A percentile compares a stretch with the other conserved stretches of the same genome.
These are phyloP conservation scores for Caloenas nicobarica DNA, from an alignment of 2,113 vertebrate genomes.

Conservation along the genomic window DNA sequence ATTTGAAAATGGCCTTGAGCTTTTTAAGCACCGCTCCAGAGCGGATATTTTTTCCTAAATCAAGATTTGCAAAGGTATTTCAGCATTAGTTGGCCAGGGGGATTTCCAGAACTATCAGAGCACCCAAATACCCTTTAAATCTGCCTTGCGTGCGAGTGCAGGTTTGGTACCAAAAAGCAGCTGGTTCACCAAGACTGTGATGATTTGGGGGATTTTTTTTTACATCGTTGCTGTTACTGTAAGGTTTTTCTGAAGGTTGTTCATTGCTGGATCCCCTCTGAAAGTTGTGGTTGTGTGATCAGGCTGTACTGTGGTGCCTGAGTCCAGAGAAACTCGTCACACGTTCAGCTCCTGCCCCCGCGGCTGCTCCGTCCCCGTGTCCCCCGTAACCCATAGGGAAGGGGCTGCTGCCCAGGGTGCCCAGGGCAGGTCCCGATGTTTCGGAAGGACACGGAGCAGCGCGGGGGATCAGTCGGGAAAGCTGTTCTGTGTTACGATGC, in stretches of 20 bases:
- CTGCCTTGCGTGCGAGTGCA: not conserved
- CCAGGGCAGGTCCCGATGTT: not conserved
- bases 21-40: not conserved
- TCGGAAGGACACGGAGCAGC: not conserved
- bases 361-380: not conserved
- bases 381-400: not conserved
- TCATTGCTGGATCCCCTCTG: not conserved
- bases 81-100: not conserved
- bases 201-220: not conserved
- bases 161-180: not conserved
- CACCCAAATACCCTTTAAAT: not conserved
- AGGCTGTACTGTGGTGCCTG: not conserved
- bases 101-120: not conserved
- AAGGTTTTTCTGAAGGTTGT: not conserved
- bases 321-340: not conserved
- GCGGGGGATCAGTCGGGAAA: not conserved
- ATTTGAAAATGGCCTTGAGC: conserved; percentile 39
- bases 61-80: conserved; percentile 57
- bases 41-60: conserved; percentile 37
- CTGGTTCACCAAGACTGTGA: not conserved
- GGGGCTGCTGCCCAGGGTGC: no score
- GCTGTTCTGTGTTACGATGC: not conserved
- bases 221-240: not conserved
- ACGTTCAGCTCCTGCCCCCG: not conserved
- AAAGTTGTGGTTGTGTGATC: not conserved